These are phyloP conservation scores for Acronicta psi DNA, from an alignment of 2,888 invertebrate species.

Conservation along the genomic window DNA sequence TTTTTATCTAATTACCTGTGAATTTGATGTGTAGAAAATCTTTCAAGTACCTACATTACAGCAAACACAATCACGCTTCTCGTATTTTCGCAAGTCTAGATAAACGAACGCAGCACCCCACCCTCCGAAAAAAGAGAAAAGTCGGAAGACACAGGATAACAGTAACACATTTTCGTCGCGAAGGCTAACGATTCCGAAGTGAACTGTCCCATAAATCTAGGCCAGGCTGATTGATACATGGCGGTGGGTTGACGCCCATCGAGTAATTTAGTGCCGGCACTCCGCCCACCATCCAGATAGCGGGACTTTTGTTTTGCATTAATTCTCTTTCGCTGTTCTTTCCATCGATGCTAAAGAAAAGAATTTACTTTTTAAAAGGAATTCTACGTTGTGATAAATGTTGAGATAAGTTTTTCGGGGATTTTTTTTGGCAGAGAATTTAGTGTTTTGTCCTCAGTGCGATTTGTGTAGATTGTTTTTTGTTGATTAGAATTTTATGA, in stretches of 20 bases:
- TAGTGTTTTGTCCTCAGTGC: constrained; percentile 47
- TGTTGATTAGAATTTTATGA: constrained; percentile 34
- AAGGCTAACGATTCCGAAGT: constrained; percentile 88
- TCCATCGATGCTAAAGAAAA: constrained; percentile 63
- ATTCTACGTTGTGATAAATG: constrained; percentile 59
- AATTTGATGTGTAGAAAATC: no score
- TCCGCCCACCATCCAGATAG: constrained; percentile 89
- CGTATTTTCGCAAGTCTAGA: constrained; percentile 50
- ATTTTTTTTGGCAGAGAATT: constrained; percentile 43
- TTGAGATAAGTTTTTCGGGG: constrained; percentile 49
- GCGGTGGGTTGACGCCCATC: constrained; percentile 90
- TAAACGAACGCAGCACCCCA: constrained; percentile 44
- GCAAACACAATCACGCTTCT: constrained; percentile 34
- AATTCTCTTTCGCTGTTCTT: constrained; percentile 80
- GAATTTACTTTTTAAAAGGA: constrained; percentile 61
- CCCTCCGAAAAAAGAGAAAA: constrained; percentile 62
- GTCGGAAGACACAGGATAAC: constrained; percentile 79
- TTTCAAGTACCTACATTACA: constrained; percentile 35
- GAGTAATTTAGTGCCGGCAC: constrained; percentile 91
- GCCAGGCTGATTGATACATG: constrained; percentile 88
- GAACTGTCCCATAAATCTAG: constrained; percentile 88
- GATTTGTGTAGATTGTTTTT: constrained; percentile 43
- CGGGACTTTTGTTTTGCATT: constrained; percentile 88
- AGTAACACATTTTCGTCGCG: constrained; percentile 87
- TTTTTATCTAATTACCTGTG: no score